These are phyloP conservation scores for Dimorphilus gyrociliatus DNA, from an alignment of 2,888 invertebrate species.

Conservation along the genomic window DNA sequence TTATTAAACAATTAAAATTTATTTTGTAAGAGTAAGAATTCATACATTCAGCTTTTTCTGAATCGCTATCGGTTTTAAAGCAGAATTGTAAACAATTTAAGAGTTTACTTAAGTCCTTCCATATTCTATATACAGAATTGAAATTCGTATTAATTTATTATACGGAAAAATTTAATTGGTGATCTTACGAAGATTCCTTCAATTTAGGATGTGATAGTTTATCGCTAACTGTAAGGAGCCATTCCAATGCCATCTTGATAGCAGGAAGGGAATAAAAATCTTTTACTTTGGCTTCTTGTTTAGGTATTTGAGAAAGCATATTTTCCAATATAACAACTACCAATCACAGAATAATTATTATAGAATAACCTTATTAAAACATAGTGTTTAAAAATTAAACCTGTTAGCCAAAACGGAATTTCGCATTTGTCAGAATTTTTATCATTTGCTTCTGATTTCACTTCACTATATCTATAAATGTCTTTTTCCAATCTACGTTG, in stretches of 20 bases:
- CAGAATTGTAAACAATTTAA: constrained; percentile 48
- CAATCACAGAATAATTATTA: too few relatives aligned
- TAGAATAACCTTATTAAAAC: too few relatives aligned
- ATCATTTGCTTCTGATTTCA: too few relatives aligned
- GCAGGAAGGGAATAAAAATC: constrained; percentile 52
- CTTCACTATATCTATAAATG: not conserved
- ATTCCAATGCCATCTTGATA: constrained; percentile 59
- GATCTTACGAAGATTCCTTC: constrained; percentile 21
- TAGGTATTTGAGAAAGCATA: constrained; percentile 39
- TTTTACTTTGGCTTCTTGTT: constrained; percentile 44
- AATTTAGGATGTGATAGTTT: constrained; percentile 16
- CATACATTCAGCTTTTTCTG: too few relatives aligned
- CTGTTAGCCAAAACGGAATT: too few relatives aligned
- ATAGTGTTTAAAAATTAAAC: too few relatives aligned
- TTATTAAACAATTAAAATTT: too few relatives aligned
- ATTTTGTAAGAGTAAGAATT: too few relatives aligned
- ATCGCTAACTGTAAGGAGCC: constrained; percentile 41
- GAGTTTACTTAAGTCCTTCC: constrained; percentile 61
- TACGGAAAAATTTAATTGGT: not conserved
- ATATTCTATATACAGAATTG: constrained; percentile 41
- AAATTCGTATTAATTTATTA: not conserved
- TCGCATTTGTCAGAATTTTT: too few relatives aligned
- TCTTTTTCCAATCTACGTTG: constrained; percentile 12
- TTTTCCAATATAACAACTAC: constrained; percentile 26
- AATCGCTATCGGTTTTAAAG: not conserved